Conservation (phyloP, 2,113 vertebrate species). For the Oryzias javanicus region DNA sequence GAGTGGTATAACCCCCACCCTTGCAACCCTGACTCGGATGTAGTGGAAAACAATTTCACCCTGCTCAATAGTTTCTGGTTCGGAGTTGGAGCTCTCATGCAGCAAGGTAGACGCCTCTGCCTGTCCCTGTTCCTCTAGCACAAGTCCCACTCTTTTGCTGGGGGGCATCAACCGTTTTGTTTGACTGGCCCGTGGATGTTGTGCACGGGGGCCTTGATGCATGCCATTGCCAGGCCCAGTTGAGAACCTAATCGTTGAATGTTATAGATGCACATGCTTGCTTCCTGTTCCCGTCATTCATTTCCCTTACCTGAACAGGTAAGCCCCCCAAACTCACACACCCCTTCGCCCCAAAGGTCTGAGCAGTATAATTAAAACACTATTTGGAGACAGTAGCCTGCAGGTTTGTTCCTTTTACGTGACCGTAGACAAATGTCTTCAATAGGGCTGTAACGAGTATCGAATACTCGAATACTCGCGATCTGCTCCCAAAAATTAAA, state of each 20-base stretch:
- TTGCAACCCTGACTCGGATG: constrained; percentile 99
- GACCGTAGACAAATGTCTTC: constrained; percentile 72
- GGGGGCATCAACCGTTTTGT: constrained; percentile 79
- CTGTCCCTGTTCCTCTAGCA: constrained; percentile 79
- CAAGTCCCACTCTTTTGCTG: constrained; percentile 97
- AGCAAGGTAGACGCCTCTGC: constrained; percentile 99
- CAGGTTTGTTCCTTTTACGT: constrained; percentile 48
- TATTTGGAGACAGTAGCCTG: constrained; percentile 49
- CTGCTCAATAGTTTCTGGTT: constrained; percentile 99
- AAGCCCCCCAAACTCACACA: constrained; percentile 36
- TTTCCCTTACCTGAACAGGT: constrained; percentile 53
- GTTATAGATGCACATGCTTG: constrained; percentile 60
- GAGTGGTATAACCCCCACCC: constrained; percentile 99
- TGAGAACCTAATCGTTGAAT: constrained; percentile 27
- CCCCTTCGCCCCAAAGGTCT: constrained; percentile 1
- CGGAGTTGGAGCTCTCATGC: constrained; percentile 99
- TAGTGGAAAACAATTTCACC: constrained; percentile 99
- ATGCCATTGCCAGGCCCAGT: constrained; percentile 80
- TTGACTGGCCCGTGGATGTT: constrained; percentile 80
- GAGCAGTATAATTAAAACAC: constrained; percentile 24
- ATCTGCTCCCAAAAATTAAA: no score
- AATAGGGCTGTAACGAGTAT: no score
- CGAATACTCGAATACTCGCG: no score
- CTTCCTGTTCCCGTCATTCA: constrained; percentile 3
- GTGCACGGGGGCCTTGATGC: constrained; percentile 98